Conservation (phyloP, 1,140 invertebrate genomes). For the Camponotus pennsylvanicus region DNA sequence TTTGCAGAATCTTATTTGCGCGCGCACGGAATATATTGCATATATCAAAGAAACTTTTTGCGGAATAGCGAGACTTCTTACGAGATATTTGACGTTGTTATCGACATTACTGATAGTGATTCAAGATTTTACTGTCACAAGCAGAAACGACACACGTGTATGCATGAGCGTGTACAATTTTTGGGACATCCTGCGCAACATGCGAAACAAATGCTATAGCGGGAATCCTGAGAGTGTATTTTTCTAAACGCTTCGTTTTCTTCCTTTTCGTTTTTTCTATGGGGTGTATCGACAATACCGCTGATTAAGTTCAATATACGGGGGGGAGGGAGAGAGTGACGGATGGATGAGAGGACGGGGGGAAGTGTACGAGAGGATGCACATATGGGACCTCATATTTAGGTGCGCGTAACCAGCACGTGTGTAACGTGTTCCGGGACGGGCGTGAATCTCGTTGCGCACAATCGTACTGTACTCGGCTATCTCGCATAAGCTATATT, state of each 20-base stretch:
- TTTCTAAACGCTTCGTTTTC: constrained; percentile 63
- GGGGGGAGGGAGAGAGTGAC: neutral
- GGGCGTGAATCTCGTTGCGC: constrained; percentile 68
- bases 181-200: constrained; percentile 28
- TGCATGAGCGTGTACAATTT: constrained; percentile 13
- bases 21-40: neutral
- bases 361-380: constrained; percentile 46
- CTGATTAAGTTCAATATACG: constrained; percentile 59
- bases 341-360: neutral
- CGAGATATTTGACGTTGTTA: neutral
- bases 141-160: constrained; percentile 20
- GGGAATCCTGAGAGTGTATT: constrained; percentile 66
- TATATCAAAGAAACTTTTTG: neutral
- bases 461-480: constrained; percentile 67
- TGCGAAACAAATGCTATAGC: constrained; percentile 32
- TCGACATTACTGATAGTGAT: constrained; percentile 17
- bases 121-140: constrained; percentile 16
- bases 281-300: constrained; percentile 67
- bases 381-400: constrained; percentile 70
- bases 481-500: constrained; percentile 68
- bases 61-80: constrained; percentile 16
- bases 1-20: neutral
- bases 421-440: constrained; percentile 51
- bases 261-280: constrained; percentile 58
- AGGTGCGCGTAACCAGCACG: constrained; percentile 52